Percentiles rank a stretch among this genome's conserved stretches.
Conservation (phyloP, 2,888 invertebrate species). For the Hypena proboscidalis region DNA sequence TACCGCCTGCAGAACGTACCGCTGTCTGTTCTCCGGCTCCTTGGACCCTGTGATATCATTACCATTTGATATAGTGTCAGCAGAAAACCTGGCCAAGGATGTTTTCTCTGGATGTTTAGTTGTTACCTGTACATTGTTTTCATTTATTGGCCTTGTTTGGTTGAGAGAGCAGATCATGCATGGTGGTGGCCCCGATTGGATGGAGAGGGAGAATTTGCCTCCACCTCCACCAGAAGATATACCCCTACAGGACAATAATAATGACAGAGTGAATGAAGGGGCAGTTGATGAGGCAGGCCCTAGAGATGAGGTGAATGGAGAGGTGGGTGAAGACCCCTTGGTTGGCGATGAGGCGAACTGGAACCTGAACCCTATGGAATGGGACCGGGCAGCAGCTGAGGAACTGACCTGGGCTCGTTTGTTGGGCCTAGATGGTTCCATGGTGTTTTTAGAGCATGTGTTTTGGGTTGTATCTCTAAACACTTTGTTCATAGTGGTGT, state of each 20-base stretch:
- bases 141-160: constrained; percentile 99
- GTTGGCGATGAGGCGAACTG: constrained; percentile 94
- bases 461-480: constrained; percentile 99
- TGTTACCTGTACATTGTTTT: constrained; percentile 97
- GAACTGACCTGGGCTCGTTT: constrained; percentile 99
- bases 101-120: constrained; percentile 98
- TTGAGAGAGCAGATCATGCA: constrained; percentile 98
- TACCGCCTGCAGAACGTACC: constrained; percentile 97
- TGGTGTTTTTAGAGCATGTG: constrained; percentile 98
- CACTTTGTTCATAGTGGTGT: constrained; percentile 97
- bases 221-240: constrained; percentile 79
- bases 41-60: constrained; percentile 94
- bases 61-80: constrained; percentile 96
- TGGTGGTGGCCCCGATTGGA: constrained; percentile 98
- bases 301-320: constrained; percentile 69
- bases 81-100: constrained; percentile 96
- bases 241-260: constrained; percentile 78
- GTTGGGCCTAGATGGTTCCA: constrained; percentile 97
- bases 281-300: constrained; percentile 65
- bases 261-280: constrained; percentile 73
- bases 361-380: constrained; percentile 99
- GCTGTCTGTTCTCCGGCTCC: constrained; percentile 96
- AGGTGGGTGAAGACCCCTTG: constrained; percentile 80
- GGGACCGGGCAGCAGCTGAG: constrained; percentile 98
- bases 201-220: constrained; percentile 89